phyloP scores from a whole-genome alignment of 2,797 vertebrate species.

The Varecia variegata region DNA sequence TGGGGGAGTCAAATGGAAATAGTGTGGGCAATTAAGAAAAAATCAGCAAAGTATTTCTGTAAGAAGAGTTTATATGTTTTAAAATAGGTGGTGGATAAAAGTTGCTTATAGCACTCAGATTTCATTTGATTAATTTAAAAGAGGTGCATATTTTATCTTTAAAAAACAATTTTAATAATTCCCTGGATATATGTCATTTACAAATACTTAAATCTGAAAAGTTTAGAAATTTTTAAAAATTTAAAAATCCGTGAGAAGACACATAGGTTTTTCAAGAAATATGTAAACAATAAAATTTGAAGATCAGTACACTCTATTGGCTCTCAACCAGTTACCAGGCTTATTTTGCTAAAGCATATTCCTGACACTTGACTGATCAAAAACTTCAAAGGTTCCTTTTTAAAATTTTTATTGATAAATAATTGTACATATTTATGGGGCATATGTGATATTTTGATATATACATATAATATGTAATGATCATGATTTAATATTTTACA shows the following conservation, averaged over 20 bases:
- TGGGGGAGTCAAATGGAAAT: background rate
- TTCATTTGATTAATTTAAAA: background rate
- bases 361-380: background rate
- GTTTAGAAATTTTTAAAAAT: background rate
- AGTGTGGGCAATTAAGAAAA: background rate
- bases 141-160: background rate
- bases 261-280: background rate
- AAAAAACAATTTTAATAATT: background rate
- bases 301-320: background rate
- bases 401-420: background rate
- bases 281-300: background rate
- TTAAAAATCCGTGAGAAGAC: background rate
- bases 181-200: background rate
- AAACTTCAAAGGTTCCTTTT: background rate
- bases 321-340: background rate
- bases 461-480: background rate
- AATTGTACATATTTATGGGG: background rate
- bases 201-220: background rate
- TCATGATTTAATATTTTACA: background rate
- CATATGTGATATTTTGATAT: background rate
- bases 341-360: background rate
- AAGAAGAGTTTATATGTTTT: background rate
- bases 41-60: background rate
- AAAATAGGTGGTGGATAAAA: background rate
- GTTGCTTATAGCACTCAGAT: background rate